Conservation (phyloP, 2,113 vertebrate genomes). For the Myiozetetes cayanensis region DNA sequence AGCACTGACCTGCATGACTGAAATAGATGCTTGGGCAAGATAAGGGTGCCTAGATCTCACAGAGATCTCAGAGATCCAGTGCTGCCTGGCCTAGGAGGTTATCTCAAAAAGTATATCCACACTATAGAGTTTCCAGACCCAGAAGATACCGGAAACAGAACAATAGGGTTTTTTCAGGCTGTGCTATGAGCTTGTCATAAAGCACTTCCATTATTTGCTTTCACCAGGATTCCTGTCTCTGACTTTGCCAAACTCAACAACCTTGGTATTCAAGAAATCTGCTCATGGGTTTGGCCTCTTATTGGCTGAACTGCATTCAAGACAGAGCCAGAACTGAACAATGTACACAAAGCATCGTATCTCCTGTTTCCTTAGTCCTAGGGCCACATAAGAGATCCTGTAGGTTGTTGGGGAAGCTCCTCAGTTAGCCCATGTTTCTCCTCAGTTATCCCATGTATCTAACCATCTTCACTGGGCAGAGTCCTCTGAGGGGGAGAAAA, state of each 20-base stretch:
- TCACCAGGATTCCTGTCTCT: background rate
- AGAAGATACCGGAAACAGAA: background rate
- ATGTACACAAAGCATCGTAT: background rate
- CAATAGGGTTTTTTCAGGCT: background rate
- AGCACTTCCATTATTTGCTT: background rate
- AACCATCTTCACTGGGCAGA: background rate
- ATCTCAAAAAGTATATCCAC: background rate
- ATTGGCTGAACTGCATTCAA: background rate
- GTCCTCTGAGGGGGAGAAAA: background rate
- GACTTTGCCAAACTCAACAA: background rate
- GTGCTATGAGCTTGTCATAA: background rate
- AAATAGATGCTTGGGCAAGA: background rate
- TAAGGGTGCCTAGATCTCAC: background rate
- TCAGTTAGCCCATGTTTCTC: background rate
- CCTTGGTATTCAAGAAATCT: background rate
- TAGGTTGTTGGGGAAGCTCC: background rate
- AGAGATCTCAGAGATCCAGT: background rate
- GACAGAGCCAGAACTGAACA: background rate
- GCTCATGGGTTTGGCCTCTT: rapidly evolving
- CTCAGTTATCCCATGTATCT: background rate
- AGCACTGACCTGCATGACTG: background rate
- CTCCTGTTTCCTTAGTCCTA: background rate
- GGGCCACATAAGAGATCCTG: background rate
- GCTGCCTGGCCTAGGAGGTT: background rate
- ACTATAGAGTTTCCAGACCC: background rate